phyloP scores from a whole-genome alignment of 2,113 vertebrate species.

The Hemiscyllium ocellatum region DNA sequence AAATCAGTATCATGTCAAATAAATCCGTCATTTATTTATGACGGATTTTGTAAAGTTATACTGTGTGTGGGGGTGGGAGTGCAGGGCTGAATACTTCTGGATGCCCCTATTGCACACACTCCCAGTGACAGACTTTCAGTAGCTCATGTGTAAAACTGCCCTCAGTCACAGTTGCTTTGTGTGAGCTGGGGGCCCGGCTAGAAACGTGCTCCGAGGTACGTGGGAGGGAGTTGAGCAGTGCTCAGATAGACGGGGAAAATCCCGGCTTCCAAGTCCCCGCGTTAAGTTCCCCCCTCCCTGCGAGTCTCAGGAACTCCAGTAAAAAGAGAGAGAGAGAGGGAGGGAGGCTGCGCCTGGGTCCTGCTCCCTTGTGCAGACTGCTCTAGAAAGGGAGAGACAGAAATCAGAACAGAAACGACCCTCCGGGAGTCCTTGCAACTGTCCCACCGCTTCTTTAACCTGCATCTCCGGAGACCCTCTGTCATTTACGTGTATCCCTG shows the following conservation, averaged over 20 bases:
- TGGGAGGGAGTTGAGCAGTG: background rate
- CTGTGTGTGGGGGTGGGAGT: too few relatives aligned
- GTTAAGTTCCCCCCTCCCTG: background rate
- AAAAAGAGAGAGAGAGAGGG: background rate
- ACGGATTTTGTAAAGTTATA: too few relatives aligned
- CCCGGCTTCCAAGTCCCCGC: background rate
- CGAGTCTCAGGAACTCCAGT: too few relatives aligned
- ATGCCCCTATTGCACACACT: too few relatives aligned
- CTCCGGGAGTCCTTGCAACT: too few relatives aligned
- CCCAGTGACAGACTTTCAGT: too few relatives aligned
- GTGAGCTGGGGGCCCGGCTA: background rate
- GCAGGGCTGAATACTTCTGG: too few relatives aligned
- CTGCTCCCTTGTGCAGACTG: too few relatives aligned
- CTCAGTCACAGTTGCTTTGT: background rate
- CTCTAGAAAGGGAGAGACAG: background rate
- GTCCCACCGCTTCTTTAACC: background rate
- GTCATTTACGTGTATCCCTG: background rate
- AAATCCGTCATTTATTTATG: too few relatives aligned
- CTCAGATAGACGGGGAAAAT: background rate
- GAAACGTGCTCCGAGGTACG: conserved; percentile 3
- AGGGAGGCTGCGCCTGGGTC: background rate
- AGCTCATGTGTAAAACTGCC: background rate
- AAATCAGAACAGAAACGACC: background rate
- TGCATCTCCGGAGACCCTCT: background rate
- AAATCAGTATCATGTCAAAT: too few relatives aligned